These are phyloP conservation scores for Nomada fucata DNA, from an alignment of 2,888 invertebrate genomes.

Conservation along the genomic window DNA sequence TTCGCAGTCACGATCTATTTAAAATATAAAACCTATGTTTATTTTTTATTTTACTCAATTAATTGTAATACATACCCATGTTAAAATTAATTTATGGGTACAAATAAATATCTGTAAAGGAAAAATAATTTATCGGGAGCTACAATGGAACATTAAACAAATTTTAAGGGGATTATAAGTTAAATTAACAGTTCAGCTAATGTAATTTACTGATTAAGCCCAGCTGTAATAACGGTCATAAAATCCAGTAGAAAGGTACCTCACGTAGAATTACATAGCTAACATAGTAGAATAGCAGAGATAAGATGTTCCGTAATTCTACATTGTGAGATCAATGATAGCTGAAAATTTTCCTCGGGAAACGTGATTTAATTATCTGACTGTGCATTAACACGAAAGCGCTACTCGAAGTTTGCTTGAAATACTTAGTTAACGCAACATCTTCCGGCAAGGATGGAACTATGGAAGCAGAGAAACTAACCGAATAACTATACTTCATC, in stretches of 20 bases:
- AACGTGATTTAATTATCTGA: conserved; percentile 37
- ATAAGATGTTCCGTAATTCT: neutral
- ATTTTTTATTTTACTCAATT: no score
- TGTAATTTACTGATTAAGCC: neutral
- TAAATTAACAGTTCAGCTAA: neutral
- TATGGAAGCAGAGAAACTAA: conserved; percentile 34
- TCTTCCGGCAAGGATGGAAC: conserved; percentile 12
- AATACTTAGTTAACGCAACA: conserved; percentile 43
- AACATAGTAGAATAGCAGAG: neutral
- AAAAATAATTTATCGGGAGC: no score
- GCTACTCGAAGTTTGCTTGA: conserved; percentile 32
- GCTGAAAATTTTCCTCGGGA: conserved; percentile 10
- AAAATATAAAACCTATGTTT: no score
- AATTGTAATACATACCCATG: no score
- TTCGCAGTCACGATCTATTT: no score
- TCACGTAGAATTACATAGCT: neutral
- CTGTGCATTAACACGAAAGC: conserved; percentile 33
- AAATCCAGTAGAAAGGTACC: neutral
- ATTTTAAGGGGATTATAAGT: neutral
- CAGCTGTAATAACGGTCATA: neutral
- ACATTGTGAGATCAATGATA: conserved; percentile 1
- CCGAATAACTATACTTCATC: conserved; percentile 56
- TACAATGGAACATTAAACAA: no score
- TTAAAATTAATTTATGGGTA: no score
- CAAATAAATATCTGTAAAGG: no score